Conservation (phyloP, 2,888 invertebrate species). For the Xanthia togata region DNA sequence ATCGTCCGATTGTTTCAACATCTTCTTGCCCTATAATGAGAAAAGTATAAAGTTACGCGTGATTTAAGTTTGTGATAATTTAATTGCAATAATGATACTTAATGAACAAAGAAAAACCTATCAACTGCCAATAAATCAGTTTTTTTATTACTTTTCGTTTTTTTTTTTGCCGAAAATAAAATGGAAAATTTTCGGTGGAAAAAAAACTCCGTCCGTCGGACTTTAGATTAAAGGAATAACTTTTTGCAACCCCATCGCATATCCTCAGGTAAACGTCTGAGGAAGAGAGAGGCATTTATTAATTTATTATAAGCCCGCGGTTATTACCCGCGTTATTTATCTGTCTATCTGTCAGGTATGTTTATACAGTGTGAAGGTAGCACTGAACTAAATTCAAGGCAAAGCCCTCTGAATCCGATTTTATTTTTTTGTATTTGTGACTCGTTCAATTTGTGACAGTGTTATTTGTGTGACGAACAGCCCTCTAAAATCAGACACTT, state of each 20-base stretch:
- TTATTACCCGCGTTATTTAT: background rate
- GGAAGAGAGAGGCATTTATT: background rate
- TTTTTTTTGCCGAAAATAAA: too few species aligned
- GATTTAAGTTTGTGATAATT: background rate
- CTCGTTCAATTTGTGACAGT: background rate
- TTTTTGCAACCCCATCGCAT: background rate
- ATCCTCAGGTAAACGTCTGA: background rate
- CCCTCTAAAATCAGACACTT: too few species aligned
- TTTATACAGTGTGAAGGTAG: background rate
- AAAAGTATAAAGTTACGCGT: background rate
- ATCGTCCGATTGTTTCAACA: background rate
- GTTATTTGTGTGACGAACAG: background rate
- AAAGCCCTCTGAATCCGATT: background rate
- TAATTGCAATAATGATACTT: background rate
- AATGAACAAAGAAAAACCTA: background rate
- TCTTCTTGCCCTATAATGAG: too few species aligned
- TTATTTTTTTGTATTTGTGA: background rate
- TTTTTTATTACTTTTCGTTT: background rate
- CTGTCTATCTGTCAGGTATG: background rate
- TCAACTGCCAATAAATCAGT: fast-evolving
- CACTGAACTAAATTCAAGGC: background rate
- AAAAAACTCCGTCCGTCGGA: background rate
- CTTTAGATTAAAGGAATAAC: background rate
- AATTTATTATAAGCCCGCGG: too few species aligned
- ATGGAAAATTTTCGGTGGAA: background rate